Evolutionary conservation across 2,113 vertebrate species (phyloP).

Genomic region (Pogonocichla stellata): DNA sequence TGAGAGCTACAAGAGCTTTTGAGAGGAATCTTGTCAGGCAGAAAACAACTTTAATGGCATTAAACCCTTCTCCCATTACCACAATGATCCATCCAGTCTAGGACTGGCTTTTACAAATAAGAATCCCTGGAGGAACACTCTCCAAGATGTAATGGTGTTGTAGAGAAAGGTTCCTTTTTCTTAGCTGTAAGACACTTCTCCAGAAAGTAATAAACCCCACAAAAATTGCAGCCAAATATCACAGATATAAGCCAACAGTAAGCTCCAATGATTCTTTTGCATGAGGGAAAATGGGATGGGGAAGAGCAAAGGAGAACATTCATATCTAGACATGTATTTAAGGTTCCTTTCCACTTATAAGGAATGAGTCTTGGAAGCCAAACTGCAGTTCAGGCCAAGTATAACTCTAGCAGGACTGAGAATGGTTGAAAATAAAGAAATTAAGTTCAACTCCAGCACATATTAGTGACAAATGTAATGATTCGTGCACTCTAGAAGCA

Average conservation of each 20-base stretch:
- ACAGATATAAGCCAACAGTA: constrained; percentile 44
- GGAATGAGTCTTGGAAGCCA: background rate
- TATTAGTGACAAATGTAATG: constrained; percentile 1
- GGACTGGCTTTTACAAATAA: background rate
- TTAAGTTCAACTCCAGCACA: background rate
- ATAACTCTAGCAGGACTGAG: background rate
- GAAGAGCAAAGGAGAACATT: background rate
- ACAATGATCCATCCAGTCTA: background rate
- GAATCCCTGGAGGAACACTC: background rate
- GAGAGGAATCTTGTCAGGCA: background rate
- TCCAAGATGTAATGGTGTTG: background rate
- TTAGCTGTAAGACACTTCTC: background rate
- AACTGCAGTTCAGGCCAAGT: background rate
- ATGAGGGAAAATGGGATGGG: constrained; percentile 41
- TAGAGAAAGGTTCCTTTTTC: background rate
- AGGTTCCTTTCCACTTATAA: background rate
- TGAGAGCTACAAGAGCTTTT: background rate
- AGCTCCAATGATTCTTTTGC: constrained; percentile 46
- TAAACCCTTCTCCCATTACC: background rate
- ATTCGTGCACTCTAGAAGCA: background rate
- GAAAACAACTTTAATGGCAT: background rate
- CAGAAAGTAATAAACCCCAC: background rate
- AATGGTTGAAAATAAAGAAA: background rate
- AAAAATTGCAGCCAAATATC: constrained; percentile 65
- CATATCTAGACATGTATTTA: background rate